Conservation (phyloP, 92 coral and sea anemone genomes). For the Epizoanthus illoricatus region DNA sequence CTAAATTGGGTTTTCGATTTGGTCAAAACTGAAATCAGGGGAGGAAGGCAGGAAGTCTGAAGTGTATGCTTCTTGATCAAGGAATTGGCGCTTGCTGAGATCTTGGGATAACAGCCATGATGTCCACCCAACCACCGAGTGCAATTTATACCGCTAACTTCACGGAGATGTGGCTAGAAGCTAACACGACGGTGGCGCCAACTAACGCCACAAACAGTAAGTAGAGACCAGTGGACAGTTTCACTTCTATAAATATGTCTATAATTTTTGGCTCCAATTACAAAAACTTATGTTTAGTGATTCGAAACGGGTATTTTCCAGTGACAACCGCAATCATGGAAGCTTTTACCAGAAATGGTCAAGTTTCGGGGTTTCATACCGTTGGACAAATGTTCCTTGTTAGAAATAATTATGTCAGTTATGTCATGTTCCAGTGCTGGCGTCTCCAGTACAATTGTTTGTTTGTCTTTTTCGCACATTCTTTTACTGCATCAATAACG, state of each 20-base stretch:
- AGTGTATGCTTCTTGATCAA: constrained; percentile 2
- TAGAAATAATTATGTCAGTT: not conserved
- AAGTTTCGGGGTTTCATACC: constrained; percentile 11
- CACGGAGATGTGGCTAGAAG: constrained; percentile 6
- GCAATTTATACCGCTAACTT: not conserved
- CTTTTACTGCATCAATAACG: constrained; percentile 16
- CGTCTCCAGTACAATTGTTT: not conserved
- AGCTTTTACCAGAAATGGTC: not conserved
- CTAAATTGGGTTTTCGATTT: not conserved
- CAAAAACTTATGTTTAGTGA: constrained; percentile 6
- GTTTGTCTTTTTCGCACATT: constrained; percentile 24
- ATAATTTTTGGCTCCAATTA: constrained; percentile 7
- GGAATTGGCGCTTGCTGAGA: not conserved
- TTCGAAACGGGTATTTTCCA: constrained; percentile 16
- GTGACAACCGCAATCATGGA: not conserved
- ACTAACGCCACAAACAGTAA: constrained; percentile 4
- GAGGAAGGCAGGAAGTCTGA: constrained; percentile 29
- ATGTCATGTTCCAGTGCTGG: not conserved
- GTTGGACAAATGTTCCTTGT: not conserved
- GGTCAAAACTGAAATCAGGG: not conserved
- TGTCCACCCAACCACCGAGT: not conserved
- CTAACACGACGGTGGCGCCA: not conserved
- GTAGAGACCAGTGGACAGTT: not conserved
- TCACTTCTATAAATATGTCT: not conserved
- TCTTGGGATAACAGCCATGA: not conserved